A percentile compares a stretch with the other conserved stretches of the same genome.
Conservation (phyloP, 53 echinoderm and acorn worm species). For the Echinometra lucunter region DNA sequence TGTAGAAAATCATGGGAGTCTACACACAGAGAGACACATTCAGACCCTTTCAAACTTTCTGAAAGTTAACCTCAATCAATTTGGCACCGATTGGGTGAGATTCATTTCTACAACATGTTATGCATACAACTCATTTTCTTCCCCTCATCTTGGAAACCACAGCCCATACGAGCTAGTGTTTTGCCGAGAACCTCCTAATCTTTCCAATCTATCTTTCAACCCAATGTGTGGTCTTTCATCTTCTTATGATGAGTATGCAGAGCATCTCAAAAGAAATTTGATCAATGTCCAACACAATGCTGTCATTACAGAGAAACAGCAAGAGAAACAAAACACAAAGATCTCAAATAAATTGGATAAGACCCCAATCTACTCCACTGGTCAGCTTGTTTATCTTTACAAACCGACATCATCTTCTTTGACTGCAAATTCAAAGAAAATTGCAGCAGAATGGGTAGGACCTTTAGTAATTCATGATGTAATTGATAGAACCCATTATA, state of each 20-base stretch:
- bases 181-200: constrained; percentile 49
- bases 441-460: constrained; percentile 51
- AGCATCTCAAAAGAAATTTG: constrained; percentile 2
- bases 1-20: constrained; percentile 75
- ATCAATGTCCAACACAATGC: constrained; percentile 56
- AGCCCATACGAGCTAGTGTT: constrained; percentile 68
- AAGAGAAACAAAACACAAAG: constrained; percentile 51
- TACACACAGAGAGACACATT: constrained; percentile 75
- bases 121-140: constrained; percentile 60
- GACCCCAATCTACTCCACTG: constrained; percentile 49
- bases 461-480: constrained; percentile 58
- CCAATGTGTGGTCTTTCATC: neutral
- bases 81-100: constrained; percentile 76
- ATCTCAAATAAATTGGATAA: constrained; percentile 12
- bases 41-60: constrained; percentile 71
- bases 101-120: constrained; percentile 66
- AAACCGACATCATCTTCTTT: constrained; percentile 60
- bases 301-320: constrained; percentile 43
- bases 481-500: constrained; percentile 53
- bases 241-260: constrained; percentile 49
- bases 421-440: constrained; percentile 30
- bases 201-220: constrained; percentile 36
- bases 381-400: constrained; percentile 59
- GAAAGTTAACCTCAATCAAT: constrained; percentile 73
- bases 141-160: constrained; percentile 62